Conservation (phyloP, 2,797 vertebrate species). For the Cichlasoma orientale region DNA sequence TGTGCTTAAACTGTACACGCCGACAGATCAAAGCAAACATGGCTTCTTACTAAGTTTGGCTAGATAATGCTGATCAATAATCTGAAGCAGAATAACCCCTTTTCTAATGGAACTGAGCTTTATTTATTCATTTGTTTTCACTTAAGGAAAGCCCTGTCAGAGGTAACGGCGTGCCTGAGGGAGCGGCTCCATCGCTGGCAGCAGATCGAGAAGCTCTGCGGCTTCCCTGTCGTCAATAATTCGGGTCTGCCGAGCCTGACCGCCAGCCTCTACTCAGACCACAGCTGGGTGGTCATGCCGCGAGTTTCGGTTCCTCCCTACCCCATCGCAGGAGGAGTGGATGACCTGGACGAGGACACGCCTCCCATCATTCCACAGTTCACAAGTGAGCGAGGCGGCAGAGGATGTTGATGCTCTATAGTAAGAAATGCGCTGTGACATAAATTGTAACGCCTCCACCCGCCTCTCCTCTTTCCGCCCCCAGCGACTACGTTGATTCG, state of each 20-base stretch:
- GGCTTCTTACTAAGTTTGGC: not conserved
- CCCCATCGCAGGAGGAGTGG: slow-evolving; percentile 97
- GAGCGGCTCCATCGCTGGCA: slow-evolving; percentile 99
- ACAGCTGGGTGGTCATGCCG: slow-evolving; percentile 99
- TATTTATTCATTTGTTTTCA: fast-evolving
- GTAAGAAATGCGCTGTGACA: fast-evolving
- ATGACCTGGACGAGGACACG: slow-evolving; percentile 97
- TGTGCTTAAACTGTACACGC: slow-evolving; percentile 1
- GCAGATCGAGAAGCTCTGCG: slow-evolving; percentile 97
- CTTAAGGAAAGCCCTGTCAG: slow-evolving; percentile 92
- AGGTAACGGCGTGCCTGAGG: slow-evolving; percentile 93
- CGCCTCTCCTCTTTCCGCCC: fast-evolving
- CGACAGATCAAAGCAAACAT: slow-evolving; percentile 10
- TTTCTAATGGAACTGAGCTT: not conserved
- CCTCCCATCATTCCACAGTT: slow-evolving; percentile 96
- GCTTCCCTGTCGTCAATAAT: slow-evolving; percentile 95
- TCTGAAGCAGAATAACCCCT: not conserved
- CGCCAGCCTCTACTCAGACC: slow-evolving; percentile 95
- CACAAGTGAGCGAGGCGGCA: slow-evolving; percentile 80
- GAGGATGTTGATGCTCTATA: fast-evolving
- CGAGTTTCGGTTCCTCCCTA: slow-evolving; percentile 95
- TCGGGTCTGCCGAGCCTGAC: slow-evolving; percentile 94
- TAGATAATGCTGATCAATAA: not conserved
- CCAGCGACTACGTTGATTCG: slow-evolving; percentile 86
- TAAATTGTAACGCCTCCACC: not conserved